Evolutionary conservation across 2,797 vertebrate genomes (phyloP), one percentile per base, ranked within the genome.

Genomic region (Sebastes minor): DNA sequence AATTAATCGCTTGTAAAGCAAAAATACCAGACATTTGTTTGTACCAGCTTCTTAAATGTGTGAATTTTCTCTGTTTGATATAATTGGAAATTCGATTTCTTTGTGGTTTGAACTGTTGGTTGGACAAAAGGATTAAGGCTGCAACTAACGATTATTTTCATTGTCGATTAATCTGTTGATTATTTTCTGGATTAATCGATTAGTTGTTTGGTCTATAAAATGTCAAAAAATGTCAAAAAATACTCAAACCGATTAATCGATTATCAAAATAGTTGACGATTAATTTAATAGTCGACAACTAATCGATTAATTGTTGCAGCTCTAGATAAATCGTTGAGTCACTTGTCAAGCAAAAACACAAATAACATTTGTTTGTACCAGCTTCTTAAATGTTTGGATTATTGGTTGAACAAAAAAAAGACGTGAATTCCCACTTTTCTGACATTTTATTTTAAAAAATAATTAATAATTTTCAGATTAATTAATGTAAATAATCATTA

Each of bases 181-280:
- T 38, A 38, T 14, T 13, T 38, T 38, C 35, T 38, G 0, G 35
- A 38, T 38, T 38, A 38, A 38, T 38, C 0, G 0, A 38, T 38
- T 38, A 38, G 12, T 38, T 2, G 35, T 38, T 38, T 38, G 35
- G 35, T 38, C 35, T 0, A 38, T 2, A 14, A 38, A 38, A 38
- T 38, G 35, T 38, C 35, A 38, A 0, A 38, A 38, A 38, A 14
- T 38, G 12, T 12, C 6, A 12, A 35, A 35, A 42, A 42, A 42
- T 42, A 7, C 14, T 42, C 38, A 42, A 42, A 42, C 12, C 5
- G 6, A 42, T 42, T 16, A 42, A 42, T 42, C 14, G 38, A 14
- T 42, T 42, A 42, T 42, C 6, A 42, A 42, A 42, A 42, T 42
- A 16, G 38, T 42, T 42, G 38, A 42, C 14, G 3, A 42, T 42